Base-by-base conservation (phyloP, 2,797 vertebrate species). In the Triplophysa bombifrons region DNA sequence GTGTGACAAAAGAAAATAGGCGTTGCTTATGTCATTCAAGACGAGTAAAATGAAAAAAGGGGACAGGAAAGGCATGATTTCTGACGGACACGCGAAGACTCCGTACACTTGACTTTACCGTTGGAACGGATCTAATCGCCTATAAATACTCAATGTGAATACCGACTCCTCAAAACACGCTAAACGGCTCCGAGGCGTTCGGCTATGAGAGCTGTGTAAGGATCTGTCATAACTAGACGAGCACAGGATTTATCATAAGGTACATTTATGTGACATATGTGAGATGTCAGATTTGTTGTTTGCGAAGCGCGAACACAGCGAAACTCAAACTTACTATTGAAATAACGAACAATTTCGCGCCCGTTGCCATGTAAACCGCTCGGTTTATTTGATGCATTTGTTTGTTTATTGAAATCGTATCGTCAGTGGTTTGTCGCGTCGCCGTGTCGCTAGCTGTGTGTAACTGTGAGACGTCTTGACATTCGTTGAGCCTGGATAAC, bases 1-100 rank as follows among this genome's bases (percentile, higher is more conserved):
- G 85, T 74, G 78, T 81, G 83, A 71, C 78, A 53, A 25, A 56
- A 55, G 9, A 22, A 38, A 56, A 77, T 48, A 72, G 84, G 84
- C 81, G 81, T 85, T 48, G 61, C 71, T 48, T 51, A 25, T 56
- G 66, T n/a, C 60, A 73, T 72, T 68, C 53, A 69, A 4, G 22
- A 61, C 53, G 22, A 61, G 61, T 80, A 68, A 78, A 68, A 63
- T 46, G 77, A 50, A 55, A 83, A 34, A 34, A 55, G n/a, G n/a
- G 20, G 56, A 64, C 67, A 30, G 16, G 48, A 12, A 17, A 50
- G 74, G 34, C 68, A 12, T 68, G 70, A 64, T 27, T 64, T 67
- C 50, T 48, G 20, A 66, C 48, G 9, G 14, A 8, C 27, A 27
- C 20, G 19, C 1, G 25, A 50, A 65, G 55, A 30, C 16, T 63